Base-by-base conservation (phyloP, 2,797 vertebrate species). In the Centroberyx gerrardi region DNA sequence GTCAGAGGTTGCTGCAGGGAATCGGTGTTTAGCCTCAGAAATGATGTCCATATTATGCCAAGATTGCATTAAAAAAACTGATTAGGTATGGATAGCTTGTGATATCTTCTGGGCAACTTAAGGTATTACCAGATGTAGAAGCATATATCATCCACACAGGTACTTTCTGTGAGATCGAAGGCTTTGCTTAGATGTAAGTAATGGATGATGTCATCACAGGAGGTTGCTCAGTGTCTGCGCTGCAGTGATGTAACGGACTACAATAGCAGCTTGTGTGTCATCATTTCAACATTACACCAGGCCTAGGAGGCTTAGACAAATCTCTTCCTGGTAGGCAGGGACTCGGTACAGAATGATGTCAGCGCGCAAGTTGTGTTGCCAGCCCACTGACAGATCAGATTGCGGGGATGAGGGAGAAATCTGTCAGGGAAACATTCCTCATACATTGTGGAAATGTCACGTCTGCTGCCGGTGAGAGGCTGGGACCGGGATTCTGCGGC, bases 371-470 rank as follows among this genome's bases (percentile, higher is more conserved):
- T 28, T 53, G 68, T 68, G 76, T 80, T 88, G 71, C 64, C 68
- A 76, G 55, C 31, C 76, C 66, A 74, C 74, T 86, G 76, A 86
- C 78, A 78, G 74, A 80, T 82, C 66, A 69, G 77, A 62, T 78
- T 68, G 70, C 59, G 68, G 53, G 59, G 55, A 54, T 52, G 52
- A 62, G 64, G 42, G 48, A 5, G 52, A 52, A 28, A 62, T 77
- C 74, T 72, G 80, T 82, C 79, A 78, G 36, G 72, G 56, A 59
- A 69, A 61, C 48, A 74, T 62, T 46, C 12, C 62, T 73, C 22
- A 64, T 76, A 49, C 70, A 63, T 62, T 38, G 75, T 59, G 59
- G 74, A 79, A 65, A 72, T 76, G 66, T 73, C 80, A 74, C 61
- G 58, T 44, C 62, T 72, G 66, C 66, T 73, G 66, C 52, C 17